Evolutionary conservation across 2,888 invertebrate genomes (phyloP), one percentile per base, ranked within the genome.

Genomic region (Malachius bipustulatus): DNA sequence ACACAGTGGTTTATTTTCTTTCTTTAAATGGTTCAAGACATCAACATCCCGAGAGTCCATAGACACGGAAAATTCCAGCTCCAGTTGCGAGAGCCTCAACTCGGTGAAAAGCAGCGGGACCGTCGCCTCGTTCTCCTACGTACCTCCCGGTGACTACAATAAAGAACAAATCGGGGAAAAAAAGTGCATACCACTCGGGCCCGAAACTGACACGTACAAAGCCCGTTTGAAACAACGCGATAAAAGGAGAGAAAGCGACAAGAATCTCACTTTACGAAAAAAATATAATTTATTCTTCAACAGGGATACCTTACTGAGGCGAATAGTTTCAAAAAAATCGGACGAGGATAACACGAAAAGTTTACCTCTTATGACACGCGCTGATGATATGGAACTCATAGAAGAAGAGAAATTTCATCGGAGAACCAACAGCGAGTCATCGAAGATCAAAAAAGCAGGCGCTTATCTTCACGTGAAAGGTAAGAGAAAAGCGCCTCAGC

Each of bases 1-100:
- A 40, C 62, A 62, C 52, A 67, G 62, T 54, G 68, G 65, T 36
- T 56, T 69, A 44, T 71, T 73, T 52, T 75, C 80, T 36, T 66
- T 82, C 54, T 70, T 82, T 54, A 74, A 73, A 62, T 82, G 82
- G 82, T 73, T 82, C 55, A 76, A 75, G 43, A 73, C 75, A 32
- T 55, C 65, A 36, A 44, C 52, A 32, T 59, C 60, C 26, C 53
- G 56, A 27, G 63, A 62, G 48, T 59, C 61, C 40, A 54, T 60
- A 35, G 47, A 52, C 40, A 47, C 49, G 31, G 51, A 52, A 40
- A 31, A 44, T 36, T 43, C 45, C 30, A 49, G 46, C 41, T 52
- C 53, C 41, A 71, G 73, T 55, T 66, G 61, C 46, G 71, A 69
- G 42, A 79, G 79, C 55, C 64, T 78, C 42, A 73, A 74, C 47